These are phyloP conservation scores for Pristionchus arcanus DNA, from an alignment of 2,888 invertebrate genomes.

Conservation along the genomic window DNA sequence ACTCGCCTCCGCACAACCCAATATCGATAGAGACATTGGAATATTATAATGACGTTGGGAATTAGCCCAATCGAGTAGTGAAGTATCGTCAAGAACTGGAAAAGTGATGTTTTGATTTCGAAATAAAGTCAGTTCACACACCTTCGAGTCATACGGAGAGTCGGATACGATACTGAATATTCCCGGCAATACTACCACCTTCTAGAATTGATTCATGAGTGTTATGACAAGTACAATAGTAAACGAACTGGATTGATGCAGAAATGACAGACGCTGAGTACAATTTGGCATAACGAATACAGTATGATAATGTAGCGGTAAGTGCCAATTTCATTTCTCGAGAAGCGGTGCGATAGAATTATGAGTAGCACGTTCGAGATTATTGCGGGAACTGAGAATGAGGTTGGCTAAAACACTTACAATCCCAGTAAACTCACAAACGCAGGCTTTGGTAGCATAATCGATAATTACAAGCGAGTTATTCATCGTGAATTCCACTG, in stretches of 20 bases:
- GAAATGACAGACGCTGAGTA: neutral
- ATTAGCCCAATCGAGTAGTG: neutral
- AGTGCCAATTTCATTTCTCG: neutral
- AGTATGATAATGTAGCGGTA: neutral
- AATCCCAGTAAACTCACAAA: neutral
- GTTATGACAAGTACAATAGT: neutral
- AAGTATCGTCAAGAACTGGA: neutral
- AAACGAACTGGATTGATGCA: neutral
- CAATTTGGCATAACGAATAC: neutral
- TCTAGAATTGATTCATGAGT: neutral
- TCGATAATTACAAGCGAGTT: neutral
- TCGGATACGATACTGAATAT: neutral
- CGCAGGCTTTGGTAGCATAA: neutral
- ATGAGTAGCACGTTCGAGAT: neutral
- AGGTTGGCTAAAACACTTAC: neutral
- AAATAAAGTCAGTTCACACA: neutral
- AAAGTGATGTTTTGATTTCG: neutral
- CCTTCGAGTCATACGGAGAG: neutral
- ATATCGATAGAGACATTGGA: neutral
- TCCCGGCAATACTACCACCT: neutral
- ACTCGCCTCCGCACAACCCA: conserved; percentile 8
- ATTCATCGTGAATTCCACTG: neutral
- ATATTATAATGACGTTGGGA: neutral
- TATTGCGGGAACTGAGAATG: neutral
- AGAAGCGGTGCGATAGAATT: neutral